Evolutionary conservation across 2,888 invertebrate genomes (phyloP), one percentile per base, ranked within the genome.

Genomic region (Cryptocephalus moraei): DNA sequence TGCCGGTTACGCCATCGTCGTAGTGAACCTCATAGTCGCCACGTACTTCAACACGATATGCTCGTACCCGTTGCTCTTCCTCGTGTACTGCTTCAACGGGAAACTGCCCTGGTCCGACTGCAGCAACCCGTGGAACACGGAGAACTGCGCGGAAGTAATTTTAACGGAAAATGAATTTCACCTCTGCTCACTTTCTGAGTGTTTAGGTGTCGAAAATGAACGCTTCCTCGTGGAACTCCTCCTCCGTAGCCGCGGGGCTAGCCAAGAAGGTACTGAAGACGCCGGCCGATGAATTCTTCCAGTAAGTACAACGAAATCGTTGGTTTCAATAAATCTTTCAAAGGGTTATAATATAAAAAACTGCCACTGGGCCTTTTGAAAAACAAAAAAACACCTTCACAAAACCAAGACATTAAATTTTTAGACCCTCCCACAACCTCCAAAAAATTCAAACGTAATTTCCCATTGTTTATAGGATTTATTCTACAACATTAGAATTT

Each of bases 11-110:
- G 88, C 91, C 0, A 84, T 86, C 32, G 76, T 89, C 3, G 70
- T 91, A 45, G 79, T 91, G 54, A 91, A 92, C 56, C 72, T 86
- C 46, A 84, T 91, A 70, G 81, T 86, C 47, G 83, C 86, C 46
- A 79, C 80, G 53, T 93, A 91, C 70, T 93, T 91, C 71, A 86
- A 90, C 48, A 82, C 90, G 1, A 82, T 93, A 40, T 80, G 91
- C 65, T 78, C 91, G 0, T 92, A 91, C 76, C 90, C 91, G 0
- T 64, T 92, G 40, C 78, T 86, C 55, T 93, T 90, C 71, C 74
- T 92, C 33, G 79, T 78, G 56, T 81, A 84, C 66, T 83, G 85
- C 11, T 77, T 87, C 55, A 73, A 70, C 46, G 67, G 72, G 22
- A 76, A 76, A 41, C 70, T 91, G 41, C 89, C 91, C 8, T 91